These are phyloP conservation scores for Hemiscyllium ocellatum DNA, from an alignment of 2,113 vertebrate genomes.

Conservation along the genomic window DNA sequence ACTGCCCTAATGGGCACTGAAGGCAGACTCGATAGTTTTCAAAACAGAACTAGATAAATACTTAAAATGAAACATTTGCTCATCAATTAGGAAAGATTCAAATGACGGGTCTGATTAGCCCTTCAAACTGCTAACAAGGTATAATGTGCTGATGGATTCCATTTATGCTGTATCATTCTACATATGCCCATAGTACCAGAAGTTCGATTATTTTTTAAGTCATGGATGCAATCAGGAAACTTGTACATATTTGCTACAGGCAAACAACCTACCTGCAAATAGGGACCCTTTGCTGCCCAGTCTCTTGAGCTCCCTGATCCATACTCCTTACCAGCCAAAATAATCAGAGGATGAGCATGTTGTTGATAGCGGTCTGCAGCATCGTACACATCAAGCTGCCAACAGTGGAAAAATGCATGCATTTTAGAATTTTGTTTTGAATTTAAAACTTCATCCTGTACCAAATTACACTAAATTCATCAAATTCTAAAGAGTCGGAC, in stretches of 20 bases:
- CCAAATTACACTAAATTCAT: neutral
- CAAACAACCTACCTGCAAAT: constrained; percentile 68
- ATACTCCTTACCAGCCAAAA: constrained; percentile 91
- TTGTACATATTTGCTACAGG: neutral
- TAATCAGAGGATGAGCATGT: constrained; percentile 67
- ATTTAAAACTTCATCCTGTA: neutral
- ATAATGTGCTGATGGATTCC: neutral
- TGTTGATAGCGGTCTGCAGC: constrained; percentile 79
- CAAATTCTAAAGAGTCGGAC: neutral
- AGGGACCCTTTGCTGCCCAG: constrained; percentile 96
- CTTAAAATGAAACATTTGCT: neutral
- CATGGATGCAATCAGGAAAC: neutral
- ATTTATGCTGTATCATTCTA: neutral
- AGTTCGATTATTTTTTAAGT: neutral
- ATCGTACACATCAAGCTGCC: constrained; percentile 83
- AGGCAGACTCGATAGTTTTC: neutral
- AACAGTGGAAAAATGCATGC: neutral
- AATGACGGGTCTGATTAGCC: neutral
- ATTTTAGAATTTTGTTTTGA: neutral
- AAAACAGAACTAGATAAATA: neutral
- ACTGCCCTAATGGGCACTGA: neutral
- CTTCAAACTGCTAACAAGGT: neutral
- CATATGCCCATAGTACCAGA: neutral
- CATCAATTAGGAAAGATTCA: neutral
- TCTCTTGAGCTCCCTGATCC: constrained; percentile 94